Base-by-base conservation (phyloP, 2,797 vertebrate genomes). In the Neoniphon sammara region DNA sequence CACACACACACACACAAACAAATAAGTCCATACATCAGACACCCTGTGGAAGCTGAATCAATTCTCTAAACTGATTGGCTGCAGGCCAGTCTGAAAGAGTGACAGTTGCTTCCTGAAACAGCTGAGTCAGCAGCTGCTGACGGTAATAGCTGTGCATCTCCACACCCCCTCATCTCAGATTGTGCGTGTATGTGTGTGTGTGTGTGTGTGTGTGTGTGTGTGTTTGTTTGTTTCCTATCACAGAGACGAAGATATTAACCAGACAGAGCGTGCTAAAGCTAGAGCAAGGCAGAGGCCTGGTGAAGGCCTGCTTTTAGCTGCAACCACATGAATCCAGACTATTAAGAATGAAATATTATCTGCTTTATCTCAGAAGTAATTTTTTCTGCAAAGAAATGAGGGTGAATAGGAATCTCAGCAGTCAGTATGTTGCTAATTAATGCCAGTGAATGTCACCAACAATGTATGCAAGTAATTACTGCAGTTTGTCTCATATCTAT, bases 51-150 rank as follows among this genome's bases (percentile, higher is more conserved):
- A 67, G 65, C 50, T 46, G 70, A 81, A 90, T 87, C 57, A 60
- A 87, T 89, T 73, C 71, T 83, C 17, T 30, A 68, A 67, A 81
- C 82, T 65, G 80, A 91, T 76, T 86, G 88, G 81, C 84, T 66
- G 77, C 39, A 2, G 27, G 59, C 73, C 81, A 74, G 59, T 78
- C 53, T 30, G 59, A 72, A 70, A 67, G 74, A 53, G 67, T 83
- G 82, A 87, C 85, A 82, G 86, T 85, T 84, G 78, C 75, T 78
- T 90, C 80, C 77, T 73, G 66, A 89, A 80, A 90, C 84, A 84
- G 87, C 87, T 91, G 91, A 93, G 81, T 93, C 91, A 93, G 89
- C 91, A 91, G 82, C 83, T 80, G 82, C 69, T 91, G 87, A 82
- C 71, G 46, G 85, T 89, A 88, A 91, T 74, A 82, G 72, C 77